These are phyloP conservation scores for Lysiphlebus fabarum DNA, from an alignment of 1,140 invertebrate genomes.

Conservation along the genomic window DNA sequence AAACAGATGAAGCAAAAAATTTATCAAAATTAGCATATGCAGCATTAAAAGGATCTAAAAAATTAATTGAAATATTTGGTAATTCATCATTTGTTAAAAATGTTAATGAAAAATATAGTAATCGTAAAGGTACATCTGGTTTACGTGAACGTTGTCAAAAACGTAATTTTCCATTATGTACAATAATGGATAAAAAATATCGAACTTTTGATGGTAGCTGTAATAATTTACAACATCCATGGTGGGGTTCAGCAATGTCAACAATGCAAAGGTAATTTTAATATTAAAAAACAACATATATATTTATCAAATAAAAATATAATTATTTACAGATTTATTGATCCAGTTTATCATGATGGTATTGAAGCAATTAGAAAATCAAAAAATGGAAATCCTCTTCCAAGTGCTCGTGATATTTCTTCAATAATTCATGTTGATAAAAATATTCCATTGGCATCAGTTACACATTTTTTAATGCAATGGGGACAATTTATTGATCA, in stretches of 20 bases:
- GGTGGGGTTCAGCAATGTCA: slow-evolving; percentile 80
- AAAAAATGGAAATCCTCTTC: slow-evolving; percentile 58
- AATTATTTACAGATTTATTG: slow-evolving; percentile 60
- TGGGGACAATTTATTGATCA: slow-evolving; percentile 85
- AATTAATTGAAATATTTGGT: slow-evolving; percentile 33
- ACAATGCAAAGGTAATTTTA: slow-evolving; percentile 63
- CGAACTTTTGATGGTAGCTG: slow-evolving; percentile 82
- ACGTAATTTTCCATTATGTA: slow-evolving; percentile 60
- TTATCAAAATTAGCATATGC: slow-evolving; percentile 70
- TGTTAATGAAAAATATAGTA: neutral
- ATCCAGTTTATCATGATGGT: slow-evolving; percentile 80
- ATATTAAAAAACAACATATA: neutral
- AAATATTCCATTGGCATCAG: slow-evolving; percentile 53
- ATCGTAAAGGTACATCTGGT: slow-evolving; percentile 19
- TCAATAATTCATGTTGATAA: slow-evolving; percentile 63
- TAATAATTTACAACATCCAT: slow-evolving; percentile 72
- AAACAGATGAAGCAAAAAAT: slow-evolving; percentile 61
- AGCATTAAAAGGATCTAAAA: slow-evolving; percentile 58
- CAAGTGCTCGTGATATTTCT: slow-evolving; percentile 68
- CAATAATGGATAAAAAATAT: slow-evolving; percentile 62
- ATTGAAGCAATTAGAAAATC: slow-evolving; percentile 54
- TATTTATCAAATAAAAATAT: neutral
- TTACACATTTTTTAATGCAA: slow-evolving; percentile 81
- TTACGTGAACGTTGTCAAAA: slow-evolving; percentile 64
- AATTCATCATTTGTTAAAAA: slow-evolving; percentile 5